Base-by-base conservation (phyloP, 2,888 invertebrate genomes). In the Lymantria monacha region DNA sequence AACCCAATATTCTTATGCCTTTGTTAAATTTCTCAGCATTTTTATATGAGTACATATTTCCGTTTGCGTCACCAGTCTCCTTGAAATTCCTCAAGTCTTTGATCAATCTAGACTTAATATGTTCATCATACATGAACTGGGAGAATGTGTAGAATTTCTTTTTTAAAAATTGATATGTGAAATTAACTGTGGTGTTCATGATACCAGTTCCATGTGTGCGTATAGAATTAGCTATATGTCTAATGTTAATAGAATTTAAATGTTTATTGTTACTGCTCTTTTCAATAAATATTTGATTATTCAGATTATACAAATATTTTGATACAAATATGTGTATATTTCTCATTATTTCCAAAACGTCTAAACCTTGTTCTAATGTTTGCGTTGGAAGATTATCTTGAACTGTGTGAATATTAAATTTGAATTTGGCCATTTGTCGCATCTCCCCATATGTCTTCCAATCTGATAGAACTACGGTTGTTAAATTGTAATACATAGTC, bases 381-480 rank as follows among this genome's bases (percentile, higher is more conserved):
- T 99, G 98, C 68, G 97, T 97, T 0, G 99, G 99, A 45, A 99
- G 92, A 83, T 97, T 96, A 76, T 98, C 97, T 75, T 98, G 97
- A n/a, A 97, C 94, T 0, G 97, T 95, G 13, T 93, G 92, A 33
- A 99, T 85, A 54, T 94, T 93, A 69, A 97, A 95, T 79, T 98
- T 97, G 66, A 96, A 94, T 72, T 93, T 93, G 0, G 98, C 99
- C 81, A 99, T 93, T 76, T 96, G 95, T 55, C 98, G 93, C 99
- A 99, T 99, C 87, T 98, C 97, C 13, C 97, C 96, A 79, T 99
- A 99, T 0, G 98, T 98, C 82, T 96, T 96, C 98, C 99, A 99
- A 84, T 99, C 98, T 66, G 99, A 98, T 43, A 99, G 90, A 8
- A 99, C 98, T 31, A 99, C 98, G 0, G 99, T 98, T 0, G 99